Conservation (phyloP, 2,113 vertebrate genomes). For the Orthonyx spaldingii region DNA sequence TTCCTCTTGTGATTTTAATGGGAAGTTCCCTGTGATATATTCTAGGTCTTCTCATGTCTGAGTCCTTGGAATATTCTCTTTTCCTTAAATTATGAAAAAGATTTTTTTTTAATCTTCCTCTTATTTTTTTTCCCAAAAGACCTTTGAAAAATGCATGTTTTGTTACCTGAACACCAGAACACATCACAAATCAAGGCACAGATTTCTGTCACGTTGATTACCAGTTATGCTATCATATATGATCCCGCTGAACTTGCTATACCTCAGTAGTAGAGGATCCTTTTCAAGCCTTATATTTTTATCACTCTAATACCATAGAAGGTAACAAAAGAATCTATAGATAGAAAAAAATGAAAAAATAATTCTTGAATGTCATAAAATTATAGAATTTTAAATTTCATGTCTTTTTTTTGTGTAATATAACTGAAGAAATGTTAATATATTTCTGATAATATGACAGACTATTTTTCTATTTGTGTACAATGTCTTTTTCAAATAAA, state of each 20-base stretch:
- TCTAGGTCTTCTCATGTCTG: not conserved
- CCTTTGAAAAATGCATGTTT: not conserved
- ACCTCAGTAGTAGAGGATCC: not conserved
- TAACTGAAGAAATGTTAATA: not conserved
- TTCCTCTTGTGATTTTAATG: conserved; percentile 38
- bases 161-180: not conserved
- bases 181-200: not conserved
- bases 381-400: not conserved
- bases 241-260: not conserved
- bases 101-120: not conserved
- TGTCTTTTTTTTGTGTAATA: not conserved
- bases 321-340: not conserved
- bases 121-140: not conserved
- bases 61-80: not conserved
- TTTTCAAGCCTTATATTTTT: not conserved
- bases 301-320: not conserved
- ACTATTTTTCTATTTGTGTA: not conserved
- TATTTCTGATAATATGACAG: not conserved
- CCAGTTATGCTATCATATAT: not conserved
- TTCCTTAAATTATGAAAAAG: not conserved
- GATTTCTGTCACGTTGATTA: not conserved
- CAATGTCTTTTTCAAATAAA: not conserved
- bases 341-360: not conserved
- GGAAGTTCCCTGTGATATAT: not conserved
- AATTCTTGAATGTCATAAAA: not conserved